Conservation (phyloP, 1,140 invertebrate species). For the Drosophila malerkotliana region DNA sequence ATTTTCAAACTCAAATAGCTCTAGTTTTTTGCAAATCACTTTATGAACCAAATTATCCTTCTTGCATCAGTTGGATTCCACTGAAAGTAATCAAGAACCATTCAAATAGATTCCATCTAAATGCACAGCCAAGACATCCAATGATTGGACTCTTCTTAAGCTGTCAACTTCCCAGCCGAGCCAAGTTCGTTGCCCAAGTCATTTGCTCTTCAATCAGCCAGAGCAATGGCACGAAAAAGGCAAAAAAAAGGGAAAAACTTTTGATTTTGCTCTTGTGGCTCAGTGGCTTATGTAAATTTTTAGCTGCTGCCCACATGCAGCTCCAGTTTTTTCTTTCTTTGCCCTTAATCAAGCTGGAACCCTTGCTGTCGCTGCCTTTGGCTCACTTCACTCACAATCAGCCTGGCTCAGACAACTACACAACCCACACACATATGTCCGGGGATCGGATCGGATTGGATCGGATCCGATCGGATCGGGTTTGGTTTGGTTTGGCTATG, state of each 20-base stretch:
- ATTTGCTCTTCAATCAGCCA: constrained; percentile 54
- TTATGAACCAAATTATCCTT: not conserved
- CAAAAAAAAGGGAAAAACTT: constrained; percentile 44
- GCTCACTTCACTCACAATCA: constrained; percentile 67
- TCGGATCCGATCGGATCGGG: constrained; percentile 39
- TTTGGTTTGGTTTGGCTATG: constrained; percentile 42
- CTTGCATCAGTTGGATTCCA: not conserved
- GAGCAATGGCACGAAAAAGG: constrained; percentile 11
- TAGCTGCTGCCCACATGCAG: constrained; percentile 65
- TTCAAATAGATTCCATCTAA: constrained; percentile 14
- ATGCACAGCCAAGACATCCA: constrained; percentile 13
- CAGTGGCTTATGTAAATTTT: constrained; percentile 65
- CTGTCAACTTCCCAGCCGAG: constrained; percentile 37
- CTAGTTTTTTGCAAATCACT: no score
- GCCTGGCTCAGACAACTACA: constrained; percentile 47
- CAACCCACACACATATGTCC: constrained; percentile 77
- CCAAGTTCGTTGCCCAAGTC: constrained; percentile 57
- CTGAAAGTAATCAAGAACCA: constrained; percentile 9
- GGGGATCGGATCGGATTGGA: constrained; percentile 45
- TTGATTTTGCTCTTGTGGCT: constrained; percentile 58
- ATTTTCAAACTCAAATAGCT: not conserved
- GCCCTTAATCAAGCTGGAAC: constrained; percentile 76
- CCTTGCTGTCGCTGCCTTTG: constrained; percentile 53
- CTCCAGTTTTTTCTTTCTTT: constrained; percentile 69
- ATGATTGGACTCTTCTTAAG: constrained; percentile 32